Conservation (phyloP, 2,888 invertebrate species). For the Disparrhopalites patrizii region DNA sequence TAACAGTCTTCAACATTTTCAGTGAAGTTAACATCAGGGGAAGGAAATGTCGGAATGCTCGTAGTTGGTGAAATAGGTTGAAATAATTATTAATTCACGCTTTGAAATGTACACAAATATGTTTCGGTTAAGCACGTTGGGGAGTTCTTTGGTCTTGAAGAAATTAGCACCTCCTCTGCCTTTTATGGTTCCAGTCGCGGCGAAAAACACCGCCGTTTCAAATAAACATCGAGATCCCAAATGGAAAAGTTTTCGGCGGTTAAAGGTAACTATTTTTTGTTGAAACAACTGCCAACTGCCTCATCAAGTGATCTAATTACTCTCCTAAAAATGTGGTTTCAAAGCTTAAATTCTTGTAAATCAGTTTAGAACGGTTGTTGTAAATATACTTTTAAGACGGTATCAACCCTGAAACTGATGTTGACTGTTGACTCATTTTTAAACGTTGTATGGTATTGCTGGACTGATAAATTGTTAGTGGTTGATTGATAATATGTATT, state of each 20-base stretch:
- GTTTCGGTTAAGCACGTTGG: too few species aligned
- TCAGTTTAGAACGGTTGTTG: neutral
- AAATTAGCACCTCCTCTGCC: neutral
- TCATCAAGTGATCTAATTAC: neutral
- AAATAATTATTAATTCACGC: too few species aligned
- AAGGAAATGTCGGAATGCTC: too few species aligned
- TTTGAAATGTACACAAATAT: too few species aligned
- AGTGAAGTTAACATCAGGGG: too few species aligned
- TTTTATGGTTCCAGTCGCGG: neutral
- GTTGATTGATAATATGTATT: neutral
- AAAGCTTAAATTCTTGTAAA: neutral
- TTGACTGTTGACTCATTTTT: neutral
- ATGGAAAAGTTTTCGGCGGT: constrained; percentile 64
- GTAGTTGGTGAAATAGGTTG: too few species aligned
- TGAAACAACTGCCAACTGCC: neutral
- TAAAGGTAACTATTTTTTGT: constrained; percentile 51
- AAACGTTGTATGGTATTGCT: neutral
- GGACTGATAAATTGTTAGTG: too few species aligned
- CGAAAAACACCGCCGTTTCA: neutral
- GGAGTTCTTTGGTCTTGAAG: neutral
- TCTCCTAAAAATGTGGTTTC: neutral
- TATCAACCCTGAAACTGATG: neutral
- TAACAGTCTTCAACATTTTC: too few species aligned
- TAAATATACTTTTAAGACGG: neutral
- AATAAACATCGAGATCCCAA: constrained; percentile 75